A percentile compares a stretch with the other conserved stretches of the same genome.
Evolutionary conservation across 2,888 invertebrate species (phyloP).

Genomic region (Nymphalis c-album): DNA sequence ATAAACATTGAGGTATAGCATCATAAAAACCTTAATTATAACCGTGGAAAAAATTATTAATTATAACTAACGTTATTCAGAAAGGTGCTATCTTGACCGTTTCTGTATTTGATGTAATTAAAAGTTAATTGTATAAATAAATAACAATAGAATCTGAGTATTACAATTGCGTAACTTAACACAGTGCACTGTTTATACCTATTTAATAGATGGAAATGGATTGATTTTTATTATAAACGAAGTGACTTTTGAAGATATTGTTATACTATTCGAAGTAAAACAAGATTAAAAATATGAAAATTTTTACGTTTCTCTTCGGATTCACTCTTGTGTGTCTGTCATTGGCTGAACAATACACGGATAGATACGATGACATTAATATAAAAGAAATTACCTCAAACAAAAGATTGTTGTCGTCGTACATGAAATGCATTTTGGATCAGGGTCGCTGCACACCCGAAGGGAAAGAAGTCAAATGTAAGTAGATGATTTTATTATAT

Average conservation of each 20-base stretch:
- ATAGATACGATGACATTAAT: slow-evolving; percentile 86
- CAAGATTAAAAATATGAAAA: slow-evolving; percentile 30
- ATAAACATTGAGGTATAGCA: too few species aligned
- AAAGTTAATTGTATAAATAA: slow-evolving; percentile 1
- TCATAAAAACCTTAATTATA: too few species aligned
- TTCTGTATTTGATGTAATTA: background rate
- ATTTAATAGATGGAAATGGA: background rate
- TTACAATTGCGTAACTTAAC: background rate
- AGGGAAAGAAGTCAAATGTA: slow-evolving; percentile 86
- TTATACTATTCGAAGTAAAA: background rate
- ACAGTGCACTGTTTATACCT: background rate
- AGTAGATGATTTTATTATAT: slow-evolving; percentile 41
- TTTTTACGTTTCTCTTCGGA: slow-evolving; percentile 24
- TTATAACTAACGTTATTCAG: background rate
- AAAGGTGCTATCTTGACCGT: background rate
- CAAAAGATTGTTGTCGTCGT: slow-evolving; percentile 83
- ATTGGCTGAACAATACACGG: slow-evolving; percentile 72
- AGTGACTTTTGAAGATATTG: background rate
- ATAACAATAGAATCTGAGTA: slow-evolving; percentile 6
- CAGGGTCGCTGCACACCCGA: slow-evolving; percentile 85
- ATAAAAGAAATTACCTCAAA: slow-evolving; percentile 85
- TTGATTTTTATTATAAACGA: background rate
- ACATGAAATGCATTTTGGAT: slow-evolving; percentile 85
- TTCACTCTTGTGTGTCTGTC: slow-evolving; percentile 27
- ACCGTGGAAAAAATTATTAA: too few species aligned